These are phyloP conservation scores for Ostrea edulis DNA, from an alignment of 1,140 invertebrate species.

Conservation along the genomic window DNA sequence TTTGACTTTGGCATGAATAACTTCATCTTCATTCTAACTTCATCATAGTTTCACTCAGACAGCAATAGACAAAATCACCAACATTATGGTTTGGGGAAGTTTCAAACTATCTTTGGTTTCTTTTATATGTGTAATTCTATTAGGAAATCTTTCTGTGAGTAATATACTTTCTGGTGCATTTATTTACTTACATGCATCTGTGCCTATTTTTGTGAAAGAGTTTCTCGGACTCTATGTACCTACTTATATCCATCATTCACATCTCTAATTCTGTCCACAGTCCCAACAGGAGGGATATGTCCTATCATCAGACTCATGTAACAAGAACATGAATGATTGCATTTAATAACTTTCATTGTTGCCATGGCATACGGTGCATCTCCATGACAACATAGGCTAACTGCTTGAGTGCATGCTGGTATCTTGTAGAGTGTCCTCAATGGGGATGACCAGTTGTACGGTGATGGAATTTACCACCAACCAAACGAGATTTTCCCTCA, in stretches of 20 bases:
- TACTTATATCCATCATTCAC: neutral
- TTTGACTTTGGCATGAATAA: neutral
- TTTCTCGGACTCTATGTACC: too few relatives aligned
- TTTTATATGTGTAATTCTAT: too few relatives aligned
- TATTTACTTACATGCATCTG: too few relatives aligned
- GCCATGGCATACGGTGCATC: neutral
- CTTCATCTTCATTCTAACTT: conserved; percentile 9
- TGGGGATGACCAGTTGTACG: conserved; percentile 57
- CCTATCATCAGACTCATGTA: neutral
- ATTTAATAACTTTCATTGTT: neutral
- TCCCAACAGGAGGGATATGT: neutral
- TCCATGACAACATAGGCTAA: neutral
- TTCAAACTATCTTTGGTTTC: too few relatives aligned
- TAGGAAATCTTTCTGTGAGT: too few relatives aligned
- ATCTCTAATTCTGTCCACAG: neutral
- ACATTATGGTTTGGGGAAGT: too few relatives aligned
- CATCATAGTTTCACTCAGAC: neutral
- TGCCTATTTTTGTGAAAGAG: too few relatives aligned
- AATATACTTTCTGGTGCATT: too few relatives aligned
- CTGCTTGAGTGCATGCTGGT: conserved; percentile 59
- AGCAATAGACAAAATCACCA: too few relatives aligned
- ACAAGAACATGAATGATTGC: neutral
- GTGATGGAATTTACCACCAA: conserved; percentile 62
- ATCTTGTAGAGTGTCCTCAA: conserved; percentile 58
- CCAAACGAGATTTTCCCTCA: conserved; percentile 58